Percentiles rank a stretch among this genome's conserved stretches.
Conservation (phyloP, 2,888 invertebrate genomes). For the Cantharis rufa region DNA sequence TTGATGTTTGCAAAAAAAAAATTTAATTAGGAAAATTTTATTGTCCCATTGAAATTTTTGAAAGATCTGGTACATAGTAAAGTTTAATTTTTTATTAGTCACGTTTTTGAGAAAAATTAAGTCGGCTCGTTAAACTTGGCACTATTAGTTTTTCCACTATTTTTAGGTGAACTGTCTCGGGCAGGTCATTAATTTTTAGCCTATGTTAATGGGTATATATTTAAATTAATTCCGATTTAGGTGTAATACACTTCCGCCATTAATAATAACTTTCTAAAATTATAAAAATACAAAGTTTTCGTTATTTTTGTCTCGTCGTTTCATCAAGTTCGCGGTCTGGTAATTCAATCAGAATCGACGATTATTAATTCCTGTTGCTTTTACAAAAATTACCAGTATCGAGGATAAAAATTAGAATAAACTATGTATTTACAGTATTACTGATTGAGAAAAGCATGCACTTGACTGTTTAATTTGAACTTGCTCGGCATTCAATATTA, state of each 20-base stretch:
- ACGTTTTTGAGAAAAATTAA: background rate
- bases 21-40: background rate
- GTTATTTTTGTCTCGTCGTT: background rate
- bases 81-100: background rate
- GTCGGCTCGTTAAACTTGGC: background rate
- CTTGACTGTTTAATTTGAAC: background rate
- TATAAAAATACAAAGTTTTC: background rate
- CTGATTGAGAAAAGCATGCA: background rate
- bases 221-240: background rate
- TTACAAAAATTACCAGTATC: background rate
- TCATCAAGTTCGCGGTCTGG: background rate
- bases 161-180: background rate
- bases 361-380: background rate
- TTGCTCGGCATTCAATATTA: background rate
- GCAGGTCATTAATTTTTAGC: background rate
- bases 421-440: background rate
- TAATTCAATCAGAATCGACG: background rate
- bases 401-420: background rate
- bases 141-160: background rate
- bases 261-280: background rate
- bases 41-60: background rate
- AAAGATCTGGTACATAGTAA: background rate
- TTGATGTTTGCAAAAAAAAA: background rate
- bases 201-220: background rate
- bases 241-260: background rate